Base-by-base conservation (phyloP, 2,797 vertebrate species). In the Pelobates cultripes region DNA sequence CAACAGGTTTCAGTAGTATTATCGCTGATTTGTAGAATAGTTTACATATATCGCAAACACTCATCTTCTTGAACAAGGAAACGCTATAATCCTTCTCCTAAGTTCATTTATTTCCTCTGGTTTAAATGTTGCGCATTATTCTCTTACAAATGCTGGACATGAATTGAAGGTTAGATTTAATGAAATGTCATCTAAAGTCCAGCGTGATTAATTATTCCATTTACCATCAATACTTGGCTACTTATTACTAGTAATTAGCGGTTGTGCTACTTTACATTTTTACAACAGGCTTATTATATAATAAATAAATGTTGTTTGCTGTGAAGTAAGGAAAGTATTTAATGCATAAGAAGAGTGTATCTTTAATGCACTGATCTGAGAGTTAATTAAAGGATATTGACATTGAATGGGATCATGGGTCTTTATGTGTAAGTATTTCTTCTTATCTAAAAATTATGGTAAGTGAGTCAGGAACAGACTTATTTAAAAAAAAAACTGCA, bases 131-230 rank as follows among this genome's bases (percentile, higher is more conserved):
- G 28, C 28, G 2, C 28, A 28, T 28, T 28, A 28, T 28, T 28
- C 28, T 28, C 28, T 28, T 28, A 28, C 28, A 28, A 28, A 71
- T 10, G 45, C 17, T n/a, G 70, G 44, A 71, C 70, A 71, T 7
- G 10, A 9, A n/a, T 7, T 71, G 70, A 71, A 71, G 70, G 70
- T 71, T 71, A 45, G 2, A 51, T 71, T 71, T 51, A 70, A 70
- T 70, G 41, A 70, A 14, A 45, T 53, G 70, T 53, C 70, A 51
- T 40, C n/a, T 40, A 9, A 9, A 53, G n/a, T 15, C 70, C 14
- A 28, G 15, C 2, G 45, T 71, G n/a, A 71, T 71, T 53, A 53
- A 70, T 53, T 71, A 53, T 71, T 71, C 51, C 43, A 71, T 53
- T 44, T 40, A 53, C 15, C 45, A 28, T 71, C 70, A 71, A 71